Evolutionary conservation across 1,140 invertebrate genomes (phyloP), one percentile per base, ranked within the genome.

Genomic region (Argopecten irradians): DNA sequence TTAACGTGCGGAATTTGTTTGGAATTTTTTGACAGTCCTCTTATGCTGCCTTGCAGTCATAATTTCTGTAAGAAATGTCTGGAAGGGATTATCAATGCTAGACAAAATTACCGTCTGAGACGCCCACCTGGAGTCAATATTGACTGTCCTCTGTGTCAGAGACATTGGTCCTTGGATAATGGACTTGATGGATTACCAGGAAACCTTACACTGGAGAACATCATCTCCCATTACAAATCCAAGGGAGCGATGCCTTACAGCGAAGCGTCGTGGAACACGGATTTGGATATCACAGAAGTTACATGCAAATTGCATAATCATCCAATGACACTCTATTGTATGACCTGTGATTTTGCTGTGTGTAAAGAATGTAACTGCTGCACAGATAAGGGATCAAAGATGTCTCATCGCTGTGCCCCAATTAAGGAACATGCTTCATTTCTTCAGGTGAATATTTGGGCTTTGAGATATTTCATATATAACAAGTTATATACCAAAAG

Each of bases 61-160:
- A 90, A 90, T 87, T 90, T 90, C 55, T 90, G 89, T 85, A 90
- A 86, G 36, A 90, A 90, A 41, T 90, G 89, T 84, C 83, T 90
- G 28, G 86, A 86, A 41, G 89, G 89, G 39, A 90, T 90, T 32
- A 86, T 84, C 34, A 88, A 82, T 84, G 83, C 82, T 32, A 86
- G 85, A 55, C 84, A 88, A 34, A 41, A 28, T 7, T 41, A 35
- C 14, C 55, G 83, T 28, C 39, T 36, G n/a, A 89, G 71, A 41
- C 85, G 85, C 43, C 35, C 35, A 71, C 34, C 46, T 32, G 46
- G 83, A n/a, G 82, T 35, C 33, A 83, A 84, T 46, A 28, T 90
- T 0, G 87, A 88, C 39, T 90, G 89, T 46, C 89, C 89, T 28
- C 43, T 90, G 39, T 90, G 89, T 39, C 89, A 90, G 82, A 84